Evolutionary conservation across 2,888 invertebrate genomes (phyloP).

Genomic region (Oscheius sp.): DNA sequence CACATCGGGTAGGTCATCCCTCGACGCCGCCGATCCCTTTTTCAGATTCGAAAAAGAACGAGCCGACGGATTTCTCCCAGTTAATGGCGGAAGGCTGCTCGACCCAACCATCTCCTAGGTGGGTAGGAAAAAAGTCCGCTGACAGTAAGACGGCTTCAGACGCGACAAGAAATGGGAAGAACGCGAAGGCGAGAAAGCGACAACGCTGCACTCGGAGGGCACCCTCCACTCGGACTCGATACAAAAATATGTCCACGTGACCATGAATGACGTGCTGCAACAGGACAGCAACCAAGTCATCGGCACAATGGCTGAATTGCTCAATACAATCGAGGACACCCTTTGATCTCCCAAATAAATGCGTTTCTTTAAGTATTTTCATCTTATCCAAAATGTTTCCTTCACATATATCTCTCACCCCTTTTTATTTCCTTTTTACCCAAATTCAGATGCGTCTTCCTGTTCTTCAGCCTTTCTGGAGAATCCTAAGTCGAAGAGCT

Average conservation of each 20-base stretch:
- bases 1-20: too few species aligned
- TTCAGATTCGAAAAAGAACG: too few species aligned
- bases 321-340: neutral
- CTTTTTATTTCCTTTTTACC: neutral
- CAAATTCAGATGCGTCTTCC: neutral
- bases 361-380: neutral
- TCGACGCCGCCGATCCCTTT: too few species aligned
- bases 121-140: neutral
- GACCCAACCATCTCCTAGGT: neutral
- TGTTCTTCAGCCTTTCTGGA: neutral
- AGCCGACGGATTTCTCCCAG: neutral
- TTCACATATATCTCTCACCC: neutral
- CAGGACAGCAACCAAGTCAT: slow-evolving; percentile 25
- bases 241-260: neutral
- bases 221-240: neutral
- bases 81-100: neutral
- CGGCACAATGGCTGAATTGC: neutral
- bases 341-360: neutral
- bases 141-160: neutral
- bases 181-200: neutral
- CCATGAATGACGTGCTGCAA: slow-evolving; percentile 11
- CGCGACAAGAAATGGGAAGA: neutral
- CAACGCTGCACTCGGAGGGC: neutral
- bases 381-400: neutral
- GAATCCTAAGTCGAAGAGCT: neutral